Base-by-base conservation (phyloP, 2,797 vertebrate genomes). In the Pogoniulus pusillus region DNA sequence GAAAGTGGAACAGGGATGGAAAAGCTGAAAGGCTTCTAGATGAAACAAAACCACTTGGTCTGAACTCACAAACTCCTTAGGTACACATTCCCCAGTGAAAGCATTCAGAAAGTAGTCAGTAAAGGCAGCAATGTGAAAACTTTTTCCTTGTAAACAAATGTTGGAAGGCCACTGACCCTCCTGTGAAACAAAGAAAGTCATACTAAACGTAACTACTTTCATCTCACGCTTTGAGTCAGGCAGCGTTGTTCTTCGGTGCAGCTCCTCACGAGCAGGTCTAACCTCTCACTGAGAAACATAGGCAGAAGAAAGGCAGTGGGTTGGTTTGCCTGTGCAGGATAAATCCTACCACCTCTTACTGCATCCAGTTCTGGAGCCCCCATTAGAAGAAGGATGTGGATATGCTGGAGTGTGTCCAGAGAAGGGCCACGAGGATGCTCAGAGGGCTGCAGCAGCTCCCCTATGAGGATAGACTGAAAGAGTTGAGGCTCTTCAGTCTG, bases 251-350 rank as follows among this genome's bases (percentile, higher is more conserved):
- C 43, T 63, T 43, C 24, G 32, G 22, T 11, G 15, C 6, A 72
- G n/a, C 19, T 89, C 20, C 53, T 47, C 51, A 55, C 55, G 62
- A 72, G 24, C 32, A 60, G 19, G 72, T 16, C 41, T 75, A 68
- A 16, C 0, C 1, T 18, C 19, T 22, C 77, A 49, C n/a, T 4
- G 1, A 1, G 1, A 35, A 62, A 75, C 5, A 8, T 0, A 2
- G 45, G 27, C 74, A 79, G 24, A 41, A 72, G n/a, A 37, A 16
- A 39, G 14, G 10, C 0, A 0, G 8, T 70, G 53, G 30, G 30
- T 49, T 57, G n/a, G 17, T 10, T 22, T 68, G 71, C 17, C 20
- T 27, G 22, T 1, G 1, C 26, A 32, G 62, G 19, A 53, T 35
- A 66, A 62, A 32, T 4, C 10, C 15, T n/a, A 29, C 12, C 1